These are phyloP conservation scores for Holcopasites calliopsidis DNA, from an alignment of 1,140 invertebrate species.

Conservation along the genomic window DNA sequence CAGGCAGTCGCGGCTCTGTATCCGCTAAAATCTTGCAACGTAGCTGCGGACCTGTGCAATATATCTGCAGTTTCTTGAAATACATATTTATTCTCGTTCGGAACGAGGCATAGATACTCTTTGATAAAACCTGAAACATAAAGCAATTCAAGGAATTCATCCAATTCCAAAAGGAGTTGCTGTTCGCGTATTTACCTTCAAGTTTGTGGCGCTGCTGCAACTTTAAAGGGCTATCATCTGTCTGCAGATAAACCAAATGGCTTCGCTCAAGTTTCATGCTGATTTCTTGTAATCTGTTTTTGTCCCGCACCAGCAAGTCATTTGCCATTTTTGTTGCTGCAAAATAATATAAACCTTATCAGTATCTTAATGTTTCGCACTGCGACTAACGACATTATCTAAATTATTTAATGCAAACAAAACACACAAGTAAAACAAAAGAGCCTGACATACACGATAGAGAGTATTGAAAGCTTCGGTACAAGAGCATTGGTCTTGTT, in stretches of 20 bases:
- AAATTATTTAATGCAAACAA: not conserved
- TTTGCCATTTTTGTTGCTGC: constrained; percentile 76
- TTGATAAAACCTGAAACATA: constrained; percentile 85
- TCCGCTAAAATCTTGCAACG: constrained; percentile 87
- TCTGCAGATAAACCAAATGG: constrained; percentile 87
- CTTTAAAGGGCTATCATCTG: constrained; percentile 88
- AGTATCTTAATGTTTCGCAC: not conserved
- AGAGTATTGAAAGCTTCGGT: too few relatives aligned
- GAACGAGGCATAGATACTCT: constrained; percentile 88
- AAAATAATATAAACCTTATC: constrained; percentile 1
- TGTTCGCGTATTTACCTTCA: constrained; percentile 81
- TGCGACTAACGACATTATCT: not conserved
- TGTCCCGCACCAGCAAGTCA: constrained; percentile 72
- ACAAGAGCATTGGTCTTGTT: too few relatives aligned
- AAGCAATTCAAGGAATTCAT: not conserved
- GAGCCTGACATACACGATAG: too few relatives aligned
- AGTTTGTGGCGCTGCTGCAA: constrained; percentile 86
- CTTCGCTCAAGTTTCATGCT: constrained; percentile 85
- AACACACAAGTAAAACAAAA: not conserved
- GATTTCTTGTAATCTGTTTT: constrained; percentile 82
- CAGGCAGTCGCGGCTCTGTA: constrained; percentile 90
- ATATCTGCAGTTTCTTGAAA: constrained; percentile 87
- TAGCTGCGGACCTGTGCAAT: constrained; percentile 85
- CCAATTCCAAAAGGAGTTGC: too few relatives aligned
- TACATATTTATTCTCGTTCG: constrained; percentile 89